Base-by-base conservation (phyloP, 2,113 vertebrate species). In the Larimichthys polyactis region DNA sequence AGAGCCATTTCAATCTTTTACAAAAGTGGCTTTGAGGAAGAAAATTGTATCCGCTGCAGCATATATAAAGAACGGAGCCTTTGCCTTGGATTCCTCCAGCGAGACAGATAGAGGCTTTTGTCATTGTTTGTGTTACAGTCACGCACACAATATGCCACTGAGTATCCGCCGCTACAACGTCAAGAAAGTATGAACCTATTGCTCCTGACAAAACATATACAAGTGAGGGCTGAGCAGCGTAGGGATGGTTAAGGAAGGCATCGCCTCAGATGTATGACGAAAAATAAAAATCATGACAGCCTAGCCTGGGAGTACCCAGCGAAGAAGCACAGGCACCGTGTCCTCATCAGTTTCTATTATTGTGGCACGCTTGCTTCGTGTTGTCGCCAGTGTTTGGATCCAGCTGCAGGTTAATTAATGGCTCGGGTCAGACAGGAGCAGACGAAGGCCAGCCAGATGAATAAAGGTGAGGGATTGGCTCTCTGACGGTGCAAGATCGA, bases 381-480 rank as follows among this genome's bases (percentile, higher is more conserved):
- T 88, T 71, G 80, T 76, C 49, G 32, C 43, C 17, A 19, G 72
- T 72, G 75, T 83, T 81, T 58, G 84, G 78, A 79, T 72, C 79
- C 65, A 80, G 87, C 86, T 71, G 57, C 75, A 19, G 82, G 81
- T 87, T 90, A 93, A 91, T 90, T 89, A 91, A 93, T 91, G 81
- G 82, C 7, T 20, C 0, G 16, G 83, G 77, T 89, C 76, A 79
- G 82, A 71, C 70, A 27, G 72, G 82, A 73, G 74, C 69, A 68
- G 77, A 87, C 24, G 75, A 82, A 83, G 86, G 80, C 85, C 70
- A 65, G 84, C 78, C 82, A 78, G 82, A 92, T 84, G 84, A 92
- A 86, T 90, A 90, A 90, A 87, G 86, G 91, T 91, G 88, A 90
- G 81, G 83, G 86, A 90, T 90, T 76, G 82, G 58, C 71, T 85